Conservation (phyloP, 2,113 vertebrate genomes). For the Tragulus kanchil region DNA sequence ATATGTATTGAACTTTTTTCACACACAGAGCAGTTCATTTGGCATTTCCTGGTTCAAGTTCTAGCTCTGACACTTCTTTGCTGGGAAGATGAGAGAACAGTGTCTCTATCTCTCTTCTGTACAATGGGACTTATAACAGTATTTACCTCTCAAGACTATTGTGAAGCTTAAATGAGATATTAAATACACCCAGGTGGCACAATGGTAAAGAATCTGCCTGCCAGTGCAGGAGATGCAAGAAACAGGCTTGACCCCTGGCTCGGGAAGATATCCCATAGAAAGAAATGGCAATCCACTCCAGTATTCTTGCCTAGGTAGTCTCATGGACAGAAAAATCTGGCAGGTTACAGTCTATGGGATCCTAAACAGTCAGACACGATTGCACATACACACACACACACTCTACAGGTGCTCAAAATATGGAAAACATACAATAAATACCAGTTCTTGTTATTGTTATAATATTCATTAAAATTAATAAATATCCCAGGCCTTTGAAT, state of each 20-base stretch:
- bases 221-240: not conserved
- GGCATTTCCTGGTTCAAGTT: not conserved
- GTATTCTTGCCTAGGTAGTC: not conserved
- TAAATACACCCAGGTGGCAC: not conserved
- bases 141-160: not conserved
- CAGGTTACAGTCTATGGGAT: fast-evolving
- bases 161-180: not conserved
- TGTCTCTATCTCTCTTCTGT: not conserved
- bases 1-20: not conserved
- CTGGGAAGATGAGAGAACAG: not conserved
- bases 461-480: not conserved
- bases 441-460: not conserved
- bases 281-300: not conserved
- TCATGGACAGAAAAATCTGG: not conserved
- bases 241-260: not conserved
- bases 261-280: not conserved
- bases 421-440: not conserved
- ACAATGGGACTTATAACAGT: not conserved
- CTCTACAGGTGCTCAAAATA: not conserved
- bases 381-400: not conserved
- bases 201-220: not conserved
- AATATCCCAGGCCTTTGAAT: not conserved
- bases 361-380: not conserved
- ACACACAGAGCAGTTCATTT: not conserved
- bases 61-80: not conserved